These are phyloP conservation scores for Drosophila murphyi DNA, from an alignment of 1,140 invertebrate species.

Conservation along the genomic window DNA sequence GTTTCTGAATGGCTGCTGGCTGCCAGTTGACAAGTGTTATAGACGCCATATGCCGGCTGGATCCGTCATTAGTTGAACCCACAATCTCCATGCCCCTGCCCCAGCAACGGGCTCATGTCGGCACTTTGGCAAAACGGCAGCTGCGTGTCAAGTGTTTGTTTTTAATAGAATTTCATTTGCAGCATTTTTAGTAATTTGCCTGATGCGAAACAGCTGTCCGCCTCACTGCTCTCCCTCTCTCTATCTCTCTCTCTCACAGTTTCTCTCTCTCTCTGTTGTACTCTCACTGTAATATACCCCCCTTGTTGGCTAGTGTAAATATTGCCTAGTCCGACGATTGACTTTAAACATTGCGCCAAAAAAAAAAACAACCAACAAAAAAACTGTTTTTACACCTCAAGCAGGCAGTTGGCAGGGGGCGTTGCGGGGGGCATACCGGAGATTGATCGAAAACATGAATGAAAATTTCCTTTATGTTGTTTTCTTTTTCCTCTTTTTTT, in stretches of 20 bases:
- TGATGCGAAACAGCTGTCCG: constrained; percentile 72
- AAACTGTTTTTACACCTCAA: constrained; percentile 64
- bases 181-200: constrained; percentile 67
- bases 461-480: constrained; percentile 40
- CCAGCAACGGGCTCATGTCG: neutral
- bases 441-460: constrained; percentile 79
- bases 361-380: constrained; percentile 22
- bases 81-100: neutral
- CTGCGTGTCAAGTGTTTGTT: constrained; percentile 80
- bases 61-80: constrained; percentile 62
- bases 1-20: constrained; percentile 1
- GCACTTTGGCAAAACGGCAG: constrained; percentile 57
- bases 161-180: constrained; percentile 82
- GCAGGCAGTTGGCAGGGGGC: neutral
- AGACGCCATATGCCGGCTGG: constrained; percentile 49
- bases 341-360: constrained; percentile 72
- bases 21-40: constrained; percentile 61
- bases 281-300: constrained; percentile 14
- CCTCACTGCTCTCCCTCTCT: constrained; percentile 3
- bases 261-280: constrained; percentile 1
- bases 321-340: constrained; percentile 65
- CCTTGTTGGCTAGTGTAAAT: constrained; percentile 45
- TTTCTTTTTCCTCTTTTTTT: constrained; percentile 17
- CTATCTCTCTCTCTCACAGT: neutral
- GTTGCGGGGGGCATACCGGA: neutral